phyloP scores from a whole-genome alignment of 1,140 invertebrate species.

The Procambarus clarkii region DNA sequence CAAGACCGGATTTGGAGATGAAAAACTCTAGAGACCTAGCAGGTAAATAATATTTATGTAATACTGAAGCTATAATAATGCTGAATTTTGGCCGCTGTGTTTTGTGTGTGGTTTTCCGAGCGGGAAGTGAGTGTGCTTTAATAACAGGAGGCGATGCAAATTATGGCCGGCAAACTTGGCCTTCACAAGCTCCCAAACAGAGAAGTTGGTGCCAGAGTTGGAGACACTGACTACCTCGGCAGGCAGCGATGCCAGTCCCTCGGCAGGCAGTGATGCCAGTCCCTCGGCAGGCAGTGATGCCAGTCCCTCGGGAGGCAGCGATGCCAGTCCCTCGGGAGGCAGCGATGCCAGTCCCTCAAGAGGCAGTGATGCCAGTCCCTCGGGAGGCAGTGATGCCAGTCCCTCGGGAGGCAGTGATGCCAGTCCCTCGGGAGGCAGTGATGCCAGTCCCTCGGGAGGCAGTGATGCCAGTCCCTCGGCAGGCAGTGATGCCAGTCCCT shows the following conservation, averaged over 20 bases:
- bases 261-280: too few species aligned
- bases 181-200: neutral
- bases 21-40: too few species aligned
- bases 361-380: neutral
- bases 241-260: neutral
- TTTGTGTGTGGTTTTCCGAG: neutral
- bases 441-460: neutral
- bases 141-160: conserved; percentile 6
- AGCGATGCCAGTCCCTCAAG: too few species aligned
- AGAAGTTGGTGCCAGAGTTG: neutral
- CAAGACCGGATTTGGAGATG: too few species aligned
- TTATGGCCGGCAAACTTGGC: neutral
- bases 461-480: neutral
- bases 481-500: too few species aligned
- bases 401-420: neutral
- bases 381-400: too few species aligned
- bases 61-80: too few species aligned
- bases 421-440: neutral
- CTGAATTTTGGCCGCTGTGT: too few species aligned
- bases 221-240: too few species aligned
- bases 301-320: neutral
- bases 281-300: neutral
- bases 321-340: neutral
- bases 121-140: neutral
- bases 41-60: too few species aligned